These are phyloP conservation scores for Suricata suricatta DNA, from an alignment of 2,113 vertebrate species.

Conservation along the genomic window DNA sequence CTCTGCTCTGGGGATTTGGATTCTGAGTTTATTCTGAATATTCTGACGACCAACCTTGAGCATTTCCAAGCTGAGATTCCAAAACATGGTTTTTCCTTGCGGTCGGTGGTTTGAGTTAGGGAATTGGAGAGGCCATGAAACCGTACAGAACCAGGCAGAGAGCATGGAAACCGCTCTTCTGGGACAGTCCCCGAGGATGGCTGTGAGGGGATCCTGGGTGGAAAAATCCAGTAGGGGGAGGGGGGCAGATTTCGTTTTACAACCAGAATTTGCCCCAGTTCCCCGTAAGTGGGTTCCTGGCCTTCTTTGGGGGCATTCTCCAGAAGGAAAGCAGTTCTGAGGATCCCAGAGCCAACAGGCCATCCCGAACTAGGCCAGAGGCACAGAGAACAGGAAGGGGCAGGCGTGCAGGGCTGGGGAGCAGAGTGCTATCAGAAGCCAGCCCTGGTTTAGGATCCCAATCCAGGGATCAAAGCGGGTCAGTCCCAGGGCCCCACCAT, in stretches of 20 bases:
- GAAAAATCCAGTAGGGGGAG: neutral
- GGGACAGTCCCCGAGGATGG: neutral
- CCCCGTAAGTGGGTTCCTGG: neutral
- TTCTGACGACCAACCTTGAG: conserved; percentile 15
- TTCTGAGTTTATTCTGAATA: conserved; percentile 22
- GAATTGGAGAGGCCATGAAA: neutral
- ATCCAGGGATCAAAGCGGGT: neutral
- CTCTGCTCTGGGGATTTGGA: neutral
- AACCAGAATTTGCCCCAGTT: neutral
- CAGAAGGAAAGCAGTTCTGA: neutral
- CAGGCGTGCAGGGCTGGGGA: neutral
- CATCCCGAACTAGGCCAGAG: neutral
- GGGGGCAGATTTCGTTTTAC: too few species aligned
- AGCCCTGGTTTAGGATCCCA: neutral
- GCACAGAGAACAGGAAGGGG: neutral
- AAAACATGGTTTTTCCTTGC: neutral
- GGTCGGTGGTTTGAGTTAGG: neutral
- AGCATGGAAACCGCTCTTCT: neutral
- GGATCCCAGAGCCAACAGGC: neutral
- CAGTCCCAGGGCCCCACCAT: neutral
- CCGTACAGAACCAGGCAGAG: neutral
- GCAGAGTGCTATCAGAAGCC: neutral
- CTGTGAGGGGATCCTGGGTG: neutral
- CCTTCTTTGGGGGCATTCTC: neutral
- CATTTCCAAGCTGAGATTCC: conserved; percentile 36